Evolutionary conservation across 1,140 invertebrate genomes (phyloP).

Genomic region (Brachionus manjavacas): DNA sequence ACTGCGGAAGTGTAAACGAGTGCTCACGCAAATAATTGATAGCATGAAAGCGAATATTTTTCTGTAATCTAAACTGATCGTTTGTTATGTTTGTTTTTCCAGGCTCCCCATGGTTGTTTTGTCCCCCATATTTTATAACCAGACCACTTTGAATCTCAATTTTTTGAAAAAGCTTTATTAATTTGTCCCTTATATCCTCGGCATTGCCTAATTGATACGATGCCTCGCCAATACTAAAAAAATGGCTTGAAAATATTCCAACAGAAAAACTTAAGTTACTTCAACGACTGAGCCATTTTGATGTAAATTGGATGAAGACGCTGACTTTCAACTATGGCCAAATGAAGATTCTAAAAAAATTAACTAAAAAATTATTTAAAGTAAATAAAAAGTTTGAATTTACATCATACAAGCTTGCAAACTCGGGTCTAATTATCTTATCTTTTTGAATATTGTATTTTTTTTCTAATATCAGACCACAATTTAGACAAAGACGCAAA

Average conservation of each 20-base stretch:
- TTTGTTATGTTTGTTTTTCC: neutral
- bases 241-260: slow-evolving; percentile 44
- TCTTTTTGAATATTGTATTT: slow-evolving; percentile 26
- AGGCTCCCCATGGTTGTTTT: neutral
- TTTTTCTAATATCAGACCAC: slow-evolving; percentile 20
- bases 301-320: slow-evolving; percentile 73
- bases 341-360: slow-evolving; percentile 62
- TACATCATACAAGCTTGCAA: slow-evolving; percentile 46
- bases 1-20: slow-evolving; percentile 10
- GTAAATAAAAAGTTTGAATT: slow-evolving; percentile 47
- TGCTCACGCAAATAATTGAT: slow-evolving; percentile 34
- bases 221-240: slow-evolving; percentile 72
- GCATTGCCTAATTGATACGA: slow-evolving; percentile 77
- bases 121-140: neutral
- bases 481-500: slow-evolving; percentile 20
- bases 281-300: slow-evolving; percentile 72
- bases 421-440: neutral
- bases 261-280: slow-evolving; percentile 58
- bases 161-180: slow-evolving; percentile 77
- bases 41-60: slow-evolving; percentile 17
- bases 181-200: slow-evolving; percentile 71
- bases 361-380: neutral
- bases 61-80: neutral
- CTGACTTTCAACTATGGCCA: slow-evolving; percentile 69
- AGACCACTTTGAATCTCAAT: slow-evolving; percentile 67